Evolutionary conservation across 64 coral and sea anemone genomes (phyloP), one percentile per base, ranked within the genome.

Genomic region (Pocillopora damicornis): DNA sequence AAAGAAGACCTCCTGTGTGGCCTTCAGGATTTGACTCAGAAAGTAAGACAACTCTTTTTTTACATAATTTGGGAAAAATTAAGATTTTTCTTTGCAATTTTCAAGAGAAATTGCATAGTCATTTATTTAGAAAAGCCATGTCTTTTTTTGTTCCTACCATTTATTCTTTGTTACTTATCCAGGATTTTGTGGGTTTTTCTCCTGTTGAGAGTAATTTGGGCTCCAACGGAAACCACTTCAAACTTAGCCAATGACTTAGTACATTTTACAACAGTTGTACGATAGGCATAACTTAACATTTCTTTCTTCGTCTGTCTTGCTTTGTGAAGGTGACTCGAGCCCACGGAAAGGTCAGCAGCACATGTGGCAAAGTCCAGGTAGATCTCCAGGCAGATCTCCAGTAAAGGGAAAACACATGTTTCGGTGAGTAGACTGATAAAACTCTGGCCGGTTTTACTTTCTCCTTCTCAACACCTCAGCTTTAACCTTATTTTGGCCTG

Each of bases 21-120:
- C 91, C 91, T 34, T 88, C 91, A 76, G 91, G 91, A 79, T 92
- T 92, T 68, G 91, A 93, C 74, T 82, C 91, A 64, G 91, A 88
- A 93, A 93, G 91, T 93, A 88, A 88, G 91, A 64, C 15, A 8
- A 18, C 1, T 35, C 25, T 26, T 75, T 83, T 2, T 23, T 66
- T 83, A 37, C 9, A 34, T 12, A 16, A 22, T 35, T 83, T 37
- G 11, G 35, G 22, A 18, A 18, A 23, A 59, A 4, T 15, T 1
- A 34, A 59, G 20, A 37, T 59, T 15, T 75, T 73, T 11, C 57
- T 12, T 73, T 13, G 37, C 13, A 42, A 37, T 9, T 23, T n/a
- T 18, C 1, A 69, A 67, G 5, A 69, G 20, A 1, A 69, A 67
- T 51, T 51, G 42, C 42, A 2, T 51, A 7, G 42, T 51, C 42